Evolutionary conservation across 1,140 invertebrate species (phyloP).

Genomic region (Intoshia linei): DNA sequence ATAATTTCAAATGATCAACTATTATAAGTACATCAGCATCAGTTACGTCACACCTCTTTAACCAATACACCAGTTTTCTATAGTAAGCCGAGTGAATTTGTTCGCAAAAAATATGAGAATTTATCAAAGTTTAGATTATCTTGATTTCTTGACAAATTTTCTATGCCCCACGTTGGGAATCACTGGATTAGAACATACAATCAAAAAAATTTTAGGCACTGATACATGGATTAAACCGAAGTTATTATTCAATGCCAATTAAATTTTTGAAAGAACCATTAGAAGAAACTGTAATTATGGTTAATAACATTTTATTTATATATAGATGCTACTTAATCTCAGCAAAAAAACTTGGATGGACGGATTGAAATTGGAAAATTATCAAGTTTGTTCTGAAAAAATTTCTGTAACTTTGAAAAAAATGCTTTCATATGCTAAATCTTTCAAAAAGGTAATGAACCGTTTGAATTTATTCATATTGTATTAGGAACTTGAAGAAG

Average conservation of each 20-base stretch:
- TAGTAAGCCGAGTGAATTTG: too few species aligned
- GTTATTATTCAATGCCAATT: constrained; percentile 97
- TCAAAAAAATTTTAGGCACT: constrained; percentile 48
- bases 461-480: constrained; percentile 2
- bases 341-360: constrained; percentile 99
- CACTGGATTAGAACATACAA: too few species aligned
- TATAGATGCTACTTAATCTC: constrained; percentile 71
- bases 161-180: too few species aligned
- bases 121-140: too few species aligned
- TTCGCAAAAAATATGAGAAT: too few species aligned
- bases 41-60: too few species aligned
- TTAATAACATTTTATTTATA: constrained; percentile 4
- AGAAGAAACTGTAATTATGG: constrained; percentile 42
- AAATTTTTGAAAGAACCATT: constrained; percentile 95
- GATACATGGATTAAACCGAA: constrained; percentile 86
- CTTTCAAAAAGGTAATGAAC: constrained; percentile 60
- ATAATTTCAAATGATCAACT: too few species aligned
- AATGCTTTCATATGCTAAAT: constrained; percentile 82
- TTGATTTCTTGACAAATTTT: too few species aligned
- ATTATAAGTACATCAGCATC: too few species aligned
- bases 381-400: constrained; percentile 56
- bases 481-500: constrained; percentile 58
- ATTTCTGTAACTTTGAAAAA: constrained; percentile 56
- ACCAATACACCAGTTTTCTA: too few species aligned
- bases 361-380: constrained; percentile 65